Evolutionary conservation across 2,797 vertebrate genomes (phyloP).

Genomic region (Selene dorsalis): DNA sequence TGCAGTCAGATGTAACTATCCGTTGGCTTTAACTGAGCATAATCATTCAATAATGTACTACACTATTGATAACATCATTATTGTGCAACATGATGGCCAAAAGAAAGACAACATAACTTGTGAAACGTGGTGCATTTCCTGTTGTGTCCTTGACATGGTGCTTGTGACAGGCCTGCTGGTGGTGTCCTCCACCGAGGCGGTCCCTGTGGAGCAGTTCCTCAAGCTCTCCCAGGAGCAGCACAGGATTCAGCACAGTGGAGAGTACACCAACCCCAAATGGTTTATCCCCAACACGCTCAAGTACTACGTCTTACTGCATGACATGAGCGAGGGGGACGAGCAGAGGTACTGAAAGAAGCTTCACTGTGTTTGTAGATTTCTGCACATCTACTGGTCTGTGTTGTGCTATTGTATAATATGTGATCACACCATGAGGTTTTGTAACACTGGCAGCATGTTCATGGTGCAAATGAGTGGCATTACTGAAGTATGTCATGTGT

Average conservation of each 20-base stretch:
- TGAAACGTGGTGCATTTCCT: not conserved
- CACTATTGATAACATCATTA: too few species aligned
- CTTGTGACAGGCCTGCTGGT: constrained; percentile 91
- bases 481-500: not conserved
- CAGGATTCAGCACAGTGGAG: constrained; percentile 95
- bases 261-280: constrained; percentile 95
- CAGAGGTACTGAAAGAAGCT: constrained; percentile 85
- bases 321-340: constrained; percentile 92
- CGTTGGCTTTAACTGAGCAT: too few species aligned
- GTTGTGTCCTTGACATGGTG: constrained; percentile 73
- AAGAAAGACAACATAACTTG: too few species aligned
- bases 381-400: not conserved
- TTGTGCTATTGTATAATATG: not conserved
- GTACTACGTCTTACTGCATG: constrained; percentile 96
- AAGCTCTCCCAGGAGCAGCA: constrained; percentile 98
- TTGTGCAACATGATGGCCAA: not conserved
- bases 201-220: constrained; percentile 94
- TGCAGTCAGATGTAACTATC: too few species aligned
- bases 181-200: constrained; percentile 92
- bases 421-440: not conserved
- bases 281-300: constrained; percentile 99
- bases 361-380: not conserved
- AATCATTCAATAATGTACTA: too few species aligned
- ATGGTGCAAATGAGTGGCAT: not conserved
- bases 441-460: not conserved